phyloP scores from a whole-genome alignment of 2,797 vertebrate genomes.

The Sorex maritimensis region DNA sequence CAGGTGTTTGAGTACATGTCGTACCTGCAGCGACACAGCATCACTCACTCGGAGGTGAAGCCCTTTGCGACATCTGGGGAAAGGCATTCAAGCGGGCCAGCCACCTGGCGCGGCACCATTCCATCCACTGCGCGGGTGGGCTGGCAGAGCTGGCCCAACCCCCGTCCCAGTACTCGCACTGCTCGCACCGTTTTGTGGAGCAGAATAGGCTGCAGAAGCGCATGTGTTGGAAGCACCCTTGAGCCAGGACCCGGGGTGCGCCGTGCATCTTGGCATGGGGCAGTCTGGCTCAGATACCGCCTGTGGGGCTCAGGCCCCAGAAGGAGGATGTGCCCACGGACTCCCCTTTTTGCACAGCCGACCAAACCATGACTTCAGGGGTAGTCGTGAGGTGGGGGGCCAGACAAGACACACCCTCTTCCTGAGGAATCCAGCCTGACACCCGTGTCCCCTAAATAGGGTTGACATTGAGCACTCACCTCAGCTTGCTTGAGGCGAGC shows the following conservation, averaged over 20 bases:
- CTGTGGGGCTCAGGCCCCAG: too few species aligned
- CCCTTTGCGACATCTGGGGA: slow-evolving; percentile 86
- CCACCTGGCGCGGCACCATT: slow-evolving; percentile 83
- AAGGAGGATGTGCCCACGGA: too few species aligned
- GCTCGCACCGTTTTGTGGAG: slow-evolving; percentile 83
- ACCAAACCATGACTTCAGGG: too few species aligned
- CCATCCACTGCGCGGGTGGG: slow-evolving; percentile 78
- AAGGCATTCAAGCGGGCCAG: slow-evolving; percentile 89
- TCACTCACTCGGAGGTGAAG: slow-evolving; percentile 87
- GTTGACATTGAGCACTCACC: too few species aligned
- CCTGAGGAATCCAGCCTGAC: too few species aligned
- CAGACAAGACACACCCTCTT: too few species aligned
- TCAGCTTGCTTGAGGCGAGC: too few species aligned
- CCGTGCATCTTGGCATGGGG: too few species aligned
- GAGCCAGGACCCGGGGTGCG: background rate
- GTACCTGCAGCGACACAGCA: slow-evolving; percentile 88
- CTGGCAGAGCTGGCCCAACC: slow-evolving; percentile 79
- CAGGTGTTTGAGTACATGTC: slow-evolving; percentile 88
- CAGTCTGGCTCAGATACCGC: too few species aligned
- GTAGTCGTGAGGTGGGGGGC: too few species aligned
- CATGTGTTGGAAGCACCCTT: slow-evolving; percentile 76
- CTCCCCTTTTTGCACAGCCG: too few species aligned
- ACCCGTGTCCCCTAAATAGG: too few species aligned
- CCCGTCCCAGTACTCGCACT: slow-evolving; percentile 77
- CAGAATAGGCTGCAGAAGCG: slow-evolving; percentile 85